Evolutionary conservation across 2,113 vertebrate species (phyloP), one percentile per base, ranked within the genome.

Genomic region (Oreochromis niloticus): DNA sequence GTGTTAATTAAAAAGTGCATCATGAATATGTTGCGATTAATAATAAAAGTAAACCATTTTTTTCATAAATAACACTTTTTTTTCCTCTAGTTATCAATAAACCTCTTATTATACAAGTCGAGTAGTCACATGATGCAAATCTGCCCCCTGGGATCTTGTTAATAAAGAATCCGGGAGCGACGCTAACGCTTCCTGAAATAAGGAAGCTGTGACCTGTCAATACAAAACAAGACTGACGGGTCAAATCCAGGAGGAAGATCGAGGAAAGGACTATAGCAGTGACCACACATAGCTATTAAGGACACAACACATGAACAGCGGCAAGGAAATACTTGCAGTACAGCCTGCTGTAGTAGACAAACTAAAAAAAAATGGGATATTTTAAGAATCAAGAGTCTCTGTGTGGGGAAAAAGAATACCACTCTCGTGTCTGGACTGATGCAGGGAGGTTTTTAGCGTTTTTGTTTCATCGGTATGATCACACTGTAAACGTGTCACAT

Each of bases 1-100:
- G 88, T 85, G 88, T 90, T 75, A 88, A 91, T 95, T 87, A 93
- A 96, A 96, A 96, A 96, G 96, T 97, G 95, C 95, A 94, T 95
- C 91, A 94, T 93, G 91, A 91, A 95, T 91, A 96, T 91, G 92
- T 86, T 90, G 89, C 90, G 87, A 93, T 94, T 87, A 92, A 96
- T 89, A 93, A 94, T 94, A 94, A 94, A 96, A 94, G 92, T 95
- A 95, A 95, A 95, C 80, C 92, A 50, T 90, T 93, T 94, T 91
- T 84, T 9, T 78, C 92, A 95, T 96, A 96, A 96, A 96, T 97
- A 96, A 95, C 91, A 95, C 85, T 54, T 91, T 56, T 56, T 88
- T 55, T 6, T 0, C 59, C 43, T 84, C 81, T 84, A 91, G 71
- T 92, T 85, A 91, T 92, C 85, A 96, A 94, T 94, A 95, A 91